Base-by-base conservation (phyloP, 2,888 invertebrate genomes). In the Meliscaeva auricollis region DNA sequence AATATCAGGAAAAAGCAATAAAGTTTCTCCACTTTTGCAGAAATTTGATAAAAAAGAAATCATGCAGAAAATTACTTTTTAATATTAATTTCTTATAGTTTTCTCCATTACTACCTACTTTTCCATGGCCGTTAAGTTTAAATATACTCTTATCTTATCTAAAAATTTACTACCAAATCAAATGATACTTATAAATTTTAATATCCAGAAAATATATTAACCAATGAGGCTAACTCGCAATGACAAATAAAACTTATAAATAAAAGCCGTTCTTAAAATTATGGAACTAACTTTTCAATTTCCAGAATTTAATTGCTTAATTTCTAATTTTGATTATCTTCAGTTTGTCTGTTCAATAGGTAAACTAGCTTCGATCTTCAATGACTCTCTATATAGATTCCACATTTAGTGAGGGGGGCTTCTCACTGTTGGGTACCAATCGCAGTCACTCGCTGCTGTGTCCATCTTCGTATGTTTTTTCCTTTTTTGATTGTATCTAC, bases 321-420 rank as follows among this genome's bases (percentile, higher is more conserved):
- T 79, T 70, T 70, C 69, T 46, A 79, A 75, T 60, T 79, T 58
- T 66, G 78, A 70, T 75, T 74, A 48, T 35, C 64, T 44, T 64
- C 44, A 1, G 17, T 30, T 32, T 22, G 32, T 38, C 5, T 15
- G 30, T 46, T 60, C 46, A 60, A 52, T 69, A 44, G 20, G 60
- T 48, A 56, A 60, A 56, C 62, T 73, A 22, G 54, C 22, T 60
- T 48, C 66, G 54, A 69, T 62, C 72, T 22, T 15, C 66, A 64
- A 68, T 54, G 60, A 54, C 44, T 72, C 17, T 46, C 15, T 38
- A 3, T 0, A 52, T 22, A 38, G 35, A 38, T 20, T 46, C 7
- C 13, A 6, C 11, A 32, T 15, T 30, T n/a, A 46, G 26, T 0
- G 13, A 32, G 6, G n/a, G n/a, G n/a, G n/a, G n/a, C n/a, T n/a